Base-by-base conservation (phyloP, 1,140 invertebrate genomes). In the Dufourea novaeangliae region DNA sequence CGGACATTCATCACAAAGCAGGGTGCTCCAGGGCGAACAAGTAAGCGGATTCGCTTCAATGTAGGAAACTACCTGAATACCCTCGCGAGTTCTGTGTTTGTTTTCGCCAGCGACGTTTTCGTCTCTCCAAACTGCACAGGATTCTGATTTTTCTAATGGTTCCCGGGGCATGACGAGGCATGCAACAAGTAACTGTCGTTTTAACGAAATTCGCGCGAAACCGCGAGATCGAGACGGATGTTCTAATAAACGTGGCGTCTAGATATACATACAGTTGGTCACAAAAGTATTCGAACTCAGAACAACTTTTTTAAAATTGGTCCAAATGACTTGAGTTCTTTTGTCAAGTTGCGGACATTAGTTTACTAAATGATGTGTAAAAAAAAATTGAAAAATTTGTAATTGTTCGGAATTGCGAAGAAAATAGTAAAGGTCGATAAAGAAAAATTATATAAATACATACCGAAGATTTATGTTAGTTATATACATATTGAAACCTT, bases 51-150 rank as follows among this genome's bases (percentile, higher is more conserved):
- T 66, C 78, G 29, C 78, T 67, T 75, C 78, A 84, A 84, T 83
- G 81, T 69, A 83, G 77, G 67, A 83, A 85, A 80, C 82, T 85
- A 84, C 79, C 84, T 82, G 83, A 81, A 71, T 66, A 46, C 63
- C 44, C 57, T 12, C 32, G 41, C 56, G 25, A 62, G 41, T 57
- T 52, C 34, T 50, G 34, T n/a, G 22, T 41, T 46, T 59, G n/a
- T 41, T 37, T 57, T 37, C 29, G 52, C 17, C 20, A 1, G 8
- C 10, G 0, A n/a, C n/a, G n/a, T n/a, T n/a, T n/a, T n/a, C 32
- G 59, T 56, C 37, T 37, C n/a, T 39, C 25, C 7, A 25, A 73
- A 22, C 70, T 73, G 25, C 22, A 46, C 44, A 32, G 27, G 56
- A 50, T 62, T 72, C 39, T 34, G 39, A 46, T 25, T 20, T 37